phyloP scores from a whole-genome alignment of 2,797 vertebrate species.

The Pangasius djambal region DNA sequence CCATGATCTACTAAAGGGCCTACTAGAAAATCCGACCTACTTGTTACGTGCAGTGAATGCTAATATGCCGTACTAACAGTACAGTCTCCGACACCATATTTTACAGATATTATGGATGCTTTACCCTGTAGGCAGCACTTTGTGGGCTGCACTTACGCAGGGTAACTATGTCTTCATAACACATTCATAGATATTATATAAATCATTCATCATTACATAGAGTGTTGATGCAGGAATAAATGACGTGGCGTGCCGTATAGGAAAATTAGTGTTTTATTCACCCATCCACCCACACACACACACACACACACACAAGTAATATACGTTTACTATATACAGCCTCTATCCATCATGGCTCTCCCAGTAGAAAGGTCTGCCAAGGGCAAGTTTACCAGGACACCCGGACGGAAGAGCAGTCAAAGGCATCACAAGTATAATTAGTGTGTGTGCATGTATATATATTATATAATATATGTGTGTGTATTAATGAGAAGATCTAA shows the following conservation, averaged over 20 bases:
- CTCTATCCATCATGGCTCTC: slow-evolving; percentile 20
- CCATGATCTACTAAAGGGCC: slow-evolving; percentile 17
- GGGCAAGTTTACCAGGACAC: slow-evolving; percentile 2
- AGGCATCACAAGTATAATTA: background rate
- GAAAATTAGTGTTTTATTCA: background rate
- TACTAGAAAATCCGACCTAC: slow-evolving; percentile 12
- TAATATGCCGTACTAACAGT: background rate
- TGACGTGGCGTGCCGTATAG: background rate
- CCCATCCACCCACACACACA: background rate
- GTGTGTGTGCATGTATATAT: background rate
- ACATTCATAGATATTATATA: background rate
- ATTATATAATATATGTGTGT: too few relatives aligned
- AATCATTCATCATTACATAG: too few relatives aligned
- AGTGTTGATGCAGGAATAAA: slow-evolving; percentile 14
- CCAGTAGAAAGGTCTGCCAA: slow-evolving; percentile 24
- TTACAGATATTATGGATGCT: background rate
- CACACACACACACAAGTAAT: slow-evolving; percentile 10
- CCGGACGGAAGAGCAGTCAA: background rate
- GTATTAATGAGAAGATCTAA: background rate
- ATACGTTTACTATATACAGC: slow-evolving; percentile 15
- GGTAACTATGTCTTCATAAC: slow-evolving; percentile 5
- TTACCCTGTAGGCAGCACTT: background rate
- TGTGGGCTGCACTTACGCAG: background rate
- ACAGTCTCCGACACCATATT: too few relatives aligned
- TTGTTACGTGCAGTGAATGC: background rate